Percentiles rank a stretch among this genome's conserved stretches.
Conservation (phyloP, 2,888 invertebrate species). For the Strigamia crassipes region DNA sequence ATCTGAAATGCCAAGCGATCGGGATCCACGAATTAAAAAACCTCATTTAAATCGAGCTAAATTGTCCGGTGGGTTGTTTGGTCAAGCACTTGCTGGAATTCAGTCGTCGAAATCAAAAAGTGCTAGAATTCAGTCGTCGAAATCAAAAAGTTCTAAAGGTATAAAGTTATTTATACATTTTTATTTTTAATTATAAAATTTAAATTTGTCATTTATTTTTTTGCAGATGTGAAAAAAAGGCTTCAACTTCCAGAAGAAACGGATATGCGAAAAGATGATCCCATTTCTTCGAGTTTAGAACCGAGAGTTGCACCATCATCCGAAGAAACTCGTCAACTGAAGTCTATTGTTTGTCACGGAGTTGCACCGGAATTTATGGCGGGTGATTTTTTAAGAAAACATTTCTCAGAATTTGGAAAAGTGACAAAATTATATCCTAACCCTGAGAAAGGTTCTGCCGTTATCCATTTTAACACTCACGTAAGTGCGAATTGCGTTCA, state of each 20-base stretch:
- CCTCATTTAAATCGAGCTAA: neutral
- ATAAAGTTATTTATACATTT: neutral
- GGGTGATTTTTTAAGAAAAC: slow-evolving; percentile 54
- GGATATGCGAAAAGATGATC: slow-evolving; percentile 10
- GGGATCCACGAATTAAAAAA: neutral
- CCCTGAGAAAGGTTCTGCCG: slow-evolving; percentile 69
- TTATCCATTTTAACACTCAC: slow-evolving; percentile 71
- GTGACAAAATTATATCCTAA: slow-evolving; percentile 70
- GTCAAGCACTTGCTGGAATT: neutral
- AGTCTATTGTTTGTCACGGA: slow-evolving; percentile 56
- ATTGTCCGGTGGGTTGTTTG: neutral
- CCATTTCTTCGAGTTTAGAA: neutral
- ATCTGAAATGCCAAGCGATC: neutral
- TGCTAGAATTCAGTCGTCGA: neutral
- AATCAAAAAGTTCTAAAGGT: neutral
- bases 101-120: neutral
- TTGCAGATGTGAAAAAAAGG: neutral
- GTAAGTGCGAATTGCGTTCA: slow-evolving; percentile 52
- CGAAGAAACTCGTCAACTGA: slow-evolving; percentile 45
- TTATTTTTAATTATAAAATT: neutral
- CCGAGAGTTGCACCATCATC: neutral
- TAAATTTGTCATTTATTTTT: neutral
- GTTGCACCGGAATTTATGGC: slow-evolving; percentile 57
- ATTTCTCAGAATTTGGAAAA: slow-evolving; percentile 70
- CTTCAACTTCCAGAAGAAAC: neutral